Evolutionary conservation across 2,888 invertebrate species (phyloP).

Genomic region (Micoletzkya japonica): DNA sequence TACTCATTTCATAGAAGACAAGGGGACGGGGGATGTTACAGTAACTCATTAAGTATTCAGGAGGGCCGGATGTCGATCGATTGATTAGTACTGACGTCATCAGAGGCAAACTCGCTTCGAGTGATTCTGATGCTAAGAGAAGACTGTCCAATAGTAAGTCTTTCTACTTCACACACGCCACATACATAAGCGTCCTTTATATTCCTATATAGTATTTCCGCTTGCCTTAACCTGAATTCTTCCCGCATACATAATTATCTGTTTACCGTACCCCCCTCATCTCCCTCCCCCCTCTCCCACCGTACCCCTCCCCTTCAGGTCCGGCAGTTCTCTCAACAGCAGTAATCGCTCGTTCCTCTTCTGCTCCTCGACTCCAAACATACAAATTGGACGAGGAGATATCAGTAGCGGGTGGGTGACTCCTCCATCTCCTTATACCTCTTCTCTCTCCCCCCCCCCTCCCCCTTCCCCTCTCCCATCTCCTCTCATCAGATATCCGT

Average conservation of each 20-base stretch:
- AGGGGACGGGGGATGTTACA: background rate
- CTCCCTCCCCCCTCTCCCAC: background rate
- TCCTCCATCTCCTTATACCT: constrained; percentile 2
- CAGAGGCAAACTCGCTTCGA: constrained; percentile 72
- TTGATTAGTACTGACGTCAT: constrained; percentile 95
- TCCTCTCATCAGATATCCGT: constrained; percentile 50
- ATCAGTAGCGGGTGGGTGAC: constrained; percentile 44
- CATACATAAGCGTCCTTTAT: background rate
- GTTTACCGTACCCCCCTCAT: background rate
- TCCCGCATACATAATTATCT: no score
- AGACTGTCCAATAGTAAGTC: constrained; percentile 42
- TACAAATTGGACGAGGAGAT: constrained; percentile 58
- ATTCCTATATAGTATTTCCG: background rate
- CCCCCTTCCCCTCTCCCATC: background rate
- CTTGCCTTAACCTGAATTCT: background rate
- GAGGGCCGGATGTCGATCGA: constrained; percentile 70
- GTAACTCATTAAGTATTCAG: constrained; percentile 21
- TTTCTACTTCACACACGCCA: background rate
- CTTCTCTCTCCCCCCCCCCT: background rate
- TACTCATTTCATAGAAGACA: background rate
- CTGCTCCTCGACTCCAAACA: constrained; percentile 64
- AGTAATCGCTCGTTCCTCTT: constrained; percentile 65
- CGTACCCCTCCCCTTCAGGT: constrained; percentile 32
- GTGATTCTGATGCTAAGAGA: constrained; percentile 37
- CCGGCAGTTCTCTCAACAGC: constrained; percentile 63